These are phyloP conservation scores for Electrona antarctica DNA, from an alignment of 2,113 vertebrate species.

Conservation along the genomic window DNA sequence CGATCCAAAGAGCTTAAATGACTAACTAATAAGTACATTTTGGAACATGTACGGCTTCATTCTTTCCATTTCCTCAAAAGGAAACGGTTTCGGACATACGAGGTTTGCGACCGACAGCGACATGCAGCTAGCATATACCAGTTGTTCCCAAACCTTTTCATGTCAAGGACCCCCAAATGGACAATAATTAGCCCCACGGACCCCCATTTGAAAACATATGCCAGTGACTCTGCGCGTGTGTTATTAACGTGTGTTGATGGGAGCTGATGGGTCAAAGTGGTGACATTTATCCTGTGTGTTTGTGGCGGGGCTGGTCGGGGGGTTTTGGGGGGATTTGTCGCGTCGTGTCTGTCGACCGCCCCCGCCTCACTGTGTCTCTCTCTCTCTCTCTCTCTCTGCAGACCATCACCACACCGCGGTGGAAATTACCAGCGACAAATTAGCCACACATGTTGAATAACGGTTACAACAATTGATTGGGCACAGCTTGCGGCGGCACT, in stretches of 20 bases:
- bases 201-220: too few relatives aligned
- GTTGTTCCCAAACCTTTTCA: not conserved
- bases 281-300: constrained; percentile 63
- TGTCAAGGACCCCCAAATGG: too few relatives aligned
- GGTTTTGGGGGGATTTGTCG: constrained; percentile 27
- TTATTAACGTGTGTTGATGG: constrained; percentile 44
- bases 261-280: constrained; percentile 56
- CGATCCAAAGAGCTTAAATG: too few relatives aligned
- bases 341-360: constrained; percentile 29
- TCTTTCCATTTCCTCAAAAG: too few relatives aligned
- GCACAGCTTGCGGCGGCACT: constrained; percentile 43
- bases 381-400: constrained; percentile 30
- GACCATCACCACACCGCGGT: constrained; percentile 57
- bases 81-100: too few relatives aligned
- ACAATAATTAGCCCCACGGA: too few relatives aligned
- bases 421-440: constrained; percentile 70
- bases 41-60: too few relatives aligned
- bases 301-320: constrained; percentile 61
- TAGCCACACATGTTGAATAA: constrained; percentile 71
- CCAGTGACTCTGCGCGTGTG: too few relatives aligned
- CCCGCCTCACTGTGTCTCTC: constrained; percentile 57
- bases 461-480: constrained; percentile 64
- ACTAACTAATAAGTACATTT: too few relatives aligned
- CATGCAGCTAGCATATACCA: too few relatives aligned
- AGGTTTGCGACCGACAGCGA: too few relatives aligned